phyloP scores from a whole-genome alignment of 2,797 vertebrate genomes.

The Eospalax fontanierii region DNA sequence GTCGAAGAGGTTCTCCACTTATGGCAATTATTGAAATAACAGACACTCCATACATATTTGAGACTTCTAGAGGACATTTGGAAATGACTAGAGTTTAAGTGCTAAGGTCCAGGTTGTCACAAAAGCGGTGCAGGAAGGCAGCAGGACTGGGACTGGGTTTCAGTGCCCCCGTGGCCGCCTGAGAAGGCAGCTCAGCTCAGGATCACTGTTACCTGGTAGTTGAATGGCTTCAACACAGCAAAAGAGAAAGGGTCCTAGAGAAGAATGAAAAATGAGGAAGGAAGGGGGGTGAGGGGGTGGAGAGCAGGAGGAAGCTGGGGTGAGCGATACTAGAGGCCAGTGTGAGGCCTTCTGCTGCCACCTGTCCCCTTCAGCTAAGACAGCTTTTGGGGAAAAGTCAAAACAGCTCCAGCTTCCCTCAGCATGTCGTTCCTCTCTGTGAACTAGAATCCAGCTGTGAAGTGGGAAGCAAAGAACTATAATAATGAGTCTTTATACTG shows the following conservation, averaged over 20 bases:
- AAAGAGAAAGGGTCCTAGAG: neutral
- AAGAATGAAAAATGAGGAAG: neutral
- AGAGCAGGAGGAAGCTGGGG: neutral
- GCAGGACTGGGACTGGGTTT: neutral
- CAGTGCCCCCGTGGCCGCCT: neutral
- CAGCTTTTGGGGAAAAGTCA: neutral
- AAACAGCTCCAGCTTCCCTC: slow-evolving; percentile 23
- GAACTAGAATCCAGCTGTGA: slow-evolving; percentile 32
- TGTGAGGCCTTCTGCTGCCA: neutral
- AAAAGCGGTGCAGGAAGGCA: neutral
- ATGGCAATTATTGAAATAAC: neutral
- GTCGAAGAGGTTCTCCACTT: neutral
- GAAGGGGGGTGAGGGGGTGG: neutral
- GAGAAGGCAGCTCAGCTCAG: neutral
- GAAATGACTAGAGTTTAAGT: neutral
- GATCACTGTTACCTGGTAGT: neutral
- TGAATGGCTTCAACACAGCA: neutral
- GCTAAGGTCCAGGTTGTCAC: neutral
- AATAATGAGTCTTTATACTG: slow-evolving; percentile 57
- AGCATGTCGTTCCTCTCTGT: neutral
- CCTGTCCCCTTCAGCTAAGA: neutral
- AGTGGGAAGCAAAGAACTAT: slow-evolving; percentile 60
- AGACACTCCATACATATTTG: neutral
- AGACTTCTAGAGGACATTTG: neutral
- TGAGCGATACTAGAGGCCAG: neutral